phyloP scores from a whole-genome alignment of 2,888 invertebrate genomes.

The Acronicta aceris region DNA sequence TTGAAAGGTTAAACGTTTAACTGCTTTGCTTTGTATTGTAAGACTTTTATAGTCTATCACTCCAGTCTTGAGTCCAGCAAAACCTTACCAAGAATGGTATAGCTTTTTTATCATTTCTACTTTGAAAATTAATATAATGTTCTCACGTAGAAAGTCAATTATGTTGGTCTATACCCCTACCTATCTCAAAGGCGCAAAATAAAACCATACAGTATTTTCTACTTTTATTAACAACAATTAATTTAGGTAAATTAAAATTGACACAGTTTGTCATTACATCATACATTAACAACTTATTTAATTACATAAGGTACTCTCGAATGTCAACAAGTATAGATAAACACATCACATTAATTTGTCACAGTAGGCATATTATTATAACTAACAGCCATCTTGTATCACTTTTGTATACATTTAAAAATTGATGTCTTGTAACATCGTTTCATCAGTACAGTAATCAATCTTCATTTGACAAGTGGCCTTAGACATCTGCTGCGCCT shows the following conservation, averaged over 20 bases:
- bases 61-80: too few species aligned
- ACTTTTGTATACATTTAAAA: constrained; percentile 15
- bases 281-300: constrained; percentile 16
- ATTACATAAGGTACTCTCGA: constrained; percentile 22
- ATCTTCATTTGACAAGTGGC: constrained; percentile 25
- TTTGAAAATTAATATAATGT: too few species aligned
- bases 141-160: too few species aligned
- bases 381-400: constrained; percentile 36
- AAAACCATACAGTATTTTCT: not conserved
- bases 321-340: constrained; percentile 26
- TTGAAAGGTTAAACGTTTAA: too few species aligned
- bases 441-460: constrained; percentile 7
- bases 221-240: constrained; percentile 33
- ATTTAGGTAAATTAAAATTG: constrained; percentile 22
- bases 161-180: too few species aligned
- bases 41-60: too few species aligned
- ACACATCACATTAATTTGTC: constrained; percentile 19
- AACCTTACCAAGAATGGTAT: too few species aligned
- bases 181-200: too few species aligned
- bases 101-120: too few species aligned
- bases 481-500: not conserved
- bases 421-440: constrained; percentile 25
- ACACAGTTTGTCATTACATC: constrained; percentile 36
- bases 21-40: too few species aligned
- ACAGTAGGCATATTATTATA: constrained; percentile 20